Evolutionary conservation across 2,797 vertebrate species (phyloP), one percentile per base, ranked within the genome.

Genomic region (Siniperca scherzeri): DNA sequence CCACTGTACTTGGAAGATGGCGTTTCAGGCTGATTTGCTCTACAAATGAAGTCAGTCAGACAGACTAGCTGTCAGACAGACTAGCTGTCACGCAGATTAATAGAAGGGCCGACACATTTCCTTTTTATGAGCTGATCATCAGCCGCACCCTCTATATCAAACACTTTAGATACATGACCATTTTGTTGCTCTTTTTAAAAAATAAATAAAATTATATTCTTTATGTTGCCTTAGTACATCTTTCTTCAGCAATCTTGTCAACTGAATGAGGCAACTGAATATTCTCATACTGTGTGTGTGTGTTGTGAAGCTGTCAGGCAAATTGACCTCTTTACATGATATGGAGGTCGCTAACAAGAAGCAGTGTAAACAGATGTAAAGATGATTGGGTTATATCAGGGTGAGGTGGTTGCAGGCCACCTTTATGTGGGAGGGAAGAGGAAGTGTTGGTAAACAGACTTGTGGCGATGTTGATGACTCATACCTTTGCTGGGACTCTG

Each of bases 401-500:
- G 68, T 88, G 78, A 88, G 68, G 59, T 79, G 83, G 78, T 83
- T 80, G 61, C 77, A 81, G 87, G 84, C 79, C 71, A 83, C 72
- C 67, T 88, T 85, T 60, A 70, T 77, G 74, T 86, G 77, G 77
- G 83, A 84, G 64, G 27, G 21, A 40, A 85, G 80, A 87, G 56
- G 67, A 87, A 70, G 77, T 90, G 88, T 92, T 78, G 62, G 79
- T 88, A 90, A 91, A 93, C 89, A 90, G 81, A 83, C 89, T 86
- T 77, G 85, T 91, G 87, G 82, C 46, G 6, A 85, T 89, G 77
- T 69, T 61, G 69, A 75, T 92, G 93, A 92, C 72, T 93, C 89
- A 91, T 82, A 69, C 71, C 57, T 89, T 85, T 78, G 77, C 80
- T 92, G 76, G 80, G 80, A 83, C 68, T 80, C 59, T 57, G 83